Base-by-base conservation (phyloP, 2,888 invertebrate species). In the Mimachlamys varia region DNA sequence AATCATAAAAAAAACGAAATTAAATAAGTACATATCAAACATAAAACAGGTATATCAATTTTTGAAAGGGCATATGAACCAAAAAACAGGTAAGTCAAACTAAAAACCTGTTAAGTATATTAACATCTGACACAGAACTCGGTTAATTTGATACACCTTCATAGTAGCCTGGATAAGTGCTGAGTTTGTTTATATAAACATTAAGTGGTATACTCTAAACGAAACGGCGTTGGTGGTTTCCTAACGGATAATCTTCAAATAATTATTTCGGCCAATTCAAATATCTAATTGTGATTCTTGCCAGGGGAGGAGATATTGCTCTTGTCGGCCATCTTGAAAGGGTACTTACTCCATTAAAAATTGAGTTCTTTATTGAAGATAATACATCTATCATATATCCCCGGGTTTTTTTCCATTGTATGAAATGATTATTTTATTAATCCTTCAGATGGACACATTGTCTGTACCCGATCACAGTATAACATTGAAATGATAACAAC, bases 291-390 rank as follows among this genome's bases (percentile, higher is more conserved):
- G 76, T 76, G 33, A 76, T 76, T 33, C 12, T 76, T 5, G 76
- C 76, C 76, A 76, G 76, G 33, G 76, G 76, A 33, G 76, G 76
- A 76, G 76, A 76, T 76, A 76, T 76, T 76, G 27, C 33, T 27
- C 33, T 76, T 76, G 27, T 76, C 76, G 76, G 76, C 76, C 76
- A 76, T 76, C 33, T 76, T 76, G 76, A 76, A 76, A 76, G 33
- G 76, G 76, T 76, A 76, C 76, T 76, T 76, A 27, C 33, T 76
- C 76, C 76, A 76, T 76, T 76, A 76, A 76, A 76, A 33, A 7
- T 10, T 76, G 27, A 15, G 27, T 76, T 76, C 76, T 76, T 76
- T 76, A 76, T 33, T 76, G 27, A 76, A 76, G 33, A 33, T 76
- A 76, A 76, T 76, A 76, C 58, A 76, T 76, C 27, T 76, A 33